phyloP scores from a whole-genome alignment of 2,113 vertebrate genomes.

The Myotis brandtii region DNA sequence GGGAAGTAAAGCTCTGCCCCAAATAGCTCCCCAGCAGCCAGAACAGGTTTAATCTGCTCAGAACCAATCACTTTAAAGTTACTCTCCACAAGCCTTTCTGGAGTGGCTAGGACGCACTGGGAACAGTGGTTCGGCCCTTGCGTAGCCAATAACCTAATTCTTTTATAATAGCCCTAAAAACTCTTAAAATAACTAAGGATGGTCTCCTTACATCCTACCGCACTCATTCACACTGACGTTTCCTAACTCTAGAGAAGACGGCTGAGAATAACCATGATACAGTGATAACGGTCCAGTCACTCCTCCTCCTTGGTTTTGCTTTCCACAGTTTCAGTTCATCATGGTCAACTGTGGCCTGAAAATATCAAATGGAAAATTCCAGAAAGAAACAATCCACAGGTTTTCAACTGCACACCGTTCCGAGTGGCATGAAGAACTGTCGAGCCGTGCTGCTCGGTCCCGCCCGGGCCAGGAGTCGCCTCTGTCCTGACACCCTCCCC shows the following conservation, averaged over 20 bases:
- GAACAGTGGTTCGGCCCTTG: neutral
- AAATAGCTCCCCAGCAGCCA: constrained; percentile 46
- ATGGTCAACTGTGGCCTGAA: neutral
- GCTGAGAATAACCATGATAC: neutral
- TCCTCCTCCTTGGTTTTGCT: too few relatives aligned
- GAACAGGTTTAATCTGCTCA: constrained; percentile 61
- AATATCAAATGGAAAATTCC: neutral
- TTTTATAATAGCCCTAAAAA: neutral
- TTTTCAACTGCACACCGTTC: neutral
- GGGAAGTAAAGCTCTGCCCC: neutral
- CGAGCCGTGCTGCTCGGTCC: neutral
- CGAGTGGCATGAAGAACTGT: neutral
- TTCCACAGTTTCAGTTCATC: neutral
- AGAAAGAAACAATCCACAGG: neutral
- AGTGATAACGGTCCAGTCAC: neutral
- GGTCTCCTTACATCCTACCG: neutral
- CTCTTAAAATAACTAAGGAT: neutral
- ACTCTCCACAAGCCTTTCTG: neutral
- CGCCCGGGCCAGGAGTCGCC: neutral
- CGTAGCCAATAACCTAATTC: neutral
- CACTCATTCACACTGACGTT: neutral
- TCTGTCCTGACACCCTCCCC: neutral
- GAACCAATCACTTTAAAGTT: constrained; percentile 7
- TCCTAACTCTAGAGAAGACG: neutral
- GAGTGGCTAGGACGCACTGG: neutral